A percentile compares a stretch with the other conserved stretches of the same genome.
Evolutionary conservation across 2,113 vertebrate genomes (phyloP).

Genomic region (Phalacrocorax pelagicus): DNA sequence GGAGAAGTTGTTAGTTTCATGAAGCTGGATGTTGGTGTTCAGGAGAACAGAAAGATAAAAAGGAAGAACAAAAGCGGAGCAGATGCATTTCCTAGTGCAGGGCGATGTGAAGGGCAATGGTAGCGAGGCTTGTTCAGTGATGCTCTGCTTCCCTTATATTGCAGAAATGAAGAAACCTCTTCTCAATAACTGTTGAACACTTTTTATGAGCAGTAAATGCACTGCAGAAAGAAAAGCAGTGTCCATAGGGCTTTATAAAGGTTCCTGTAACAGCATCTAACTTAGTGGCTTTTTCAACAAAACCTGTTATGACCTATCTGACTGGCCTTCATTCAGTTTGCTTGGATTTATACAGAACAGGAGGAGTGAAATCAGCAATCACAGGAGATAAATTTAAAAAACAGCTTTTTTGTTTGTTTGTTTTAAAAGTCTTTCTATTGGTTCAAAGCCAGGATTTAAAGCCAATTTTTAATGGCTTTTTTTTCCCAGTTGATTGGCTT

Average conservation of each 20-base stretch:
- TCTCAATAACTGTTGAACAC: not conserved
- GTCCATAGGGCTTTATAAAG: not conserved
- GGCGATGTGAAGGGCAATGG: not conserved
- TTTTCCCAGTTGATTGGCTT: constrained; percentile 30
- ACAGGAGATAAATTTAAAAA: not conserved
- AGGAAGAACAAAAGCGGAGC: not conserved
- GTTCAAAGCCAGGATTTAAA: constrained; percentile 42
- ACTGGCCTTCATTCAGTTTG: not conserved
- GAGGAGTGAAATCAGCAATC: not conserved
- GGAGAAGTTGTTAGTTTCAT: not conserved
- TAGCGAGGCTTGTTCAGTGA: not conserved
- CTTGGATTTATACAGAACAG: not conserved
- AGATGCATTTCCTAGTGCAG: not conserved
- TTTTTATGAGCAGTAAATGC: constrained; percentile 1
- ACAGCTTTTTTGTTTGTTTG: not conserved
- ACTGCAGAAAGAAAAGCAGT: not conserved
- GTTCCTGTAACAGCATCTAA: not conserved
- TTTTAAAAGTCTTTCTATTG: not conserved
- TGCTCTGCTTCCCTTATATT: not conserved
- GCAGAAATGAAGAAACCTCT: not conserved
- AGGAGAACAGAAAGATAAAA: not conserved
- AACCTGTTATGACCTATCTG: not conserved
- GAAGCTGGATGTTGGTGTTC: not conserved
- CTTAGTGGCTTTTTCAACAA: not conserved
- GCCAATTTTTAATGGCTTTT: constrained; percentile 36